Percentiles rank a stretch among this genome's conserved stretches.
phyloP scores from a whole-genome alignment of 1,140 invertebrate genomes.

The Stenopsyche tienmushanensis region DNA sequence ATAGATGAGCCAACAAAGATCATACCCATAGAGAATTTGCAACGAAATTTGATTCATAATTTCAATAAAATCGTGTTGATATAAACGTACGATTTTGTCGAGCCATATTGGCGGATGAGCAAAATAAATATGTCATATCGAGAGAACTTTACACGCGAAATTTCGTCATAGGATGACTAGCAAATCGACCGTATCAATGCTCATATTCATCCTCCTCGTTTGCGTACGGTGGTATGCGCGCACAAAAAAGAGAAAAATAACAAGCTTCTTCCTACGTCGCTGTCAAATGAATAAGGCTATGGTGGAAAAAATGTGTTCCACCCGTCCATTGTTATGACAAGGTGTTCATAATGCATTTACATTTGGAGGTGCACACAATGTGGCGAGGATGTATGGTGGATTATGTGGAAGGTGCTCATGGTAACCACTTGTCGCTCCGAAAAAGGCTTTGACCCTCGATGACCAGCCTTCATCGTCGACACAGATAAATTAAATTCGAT shows the following conservation, averaged over 20 bases:
- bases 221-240: neutral
- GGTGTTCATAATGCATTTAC: slow-evolving; percentile 40
- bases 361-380: slow-evolving; percentile 23
- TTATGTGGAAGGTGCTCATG: neutral
- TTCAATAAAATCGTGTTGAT: too few species aligned
- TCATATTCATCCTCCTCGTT: neutral
- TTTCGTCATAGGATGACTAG: too few species aligned
- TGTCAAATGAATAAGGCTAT: slow-evolving; percentile 29
- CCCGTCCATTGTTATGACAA: slow-evolving; percentile 41
- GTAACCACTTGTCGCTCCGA: slow-evolving; percentile 23
- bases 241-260: slow-evolving; percentile 34
- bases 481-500: too few species aligned
- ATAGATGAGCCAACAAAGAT: too few species aligned
- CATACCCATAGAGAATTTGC: too few species aligned
- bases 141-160: too few species aligned
- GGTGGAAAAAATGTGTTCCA: slow-evolving; percentile 33
- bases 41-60: too few species aligned
- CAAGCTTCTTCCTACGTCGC: slow-evolving; percentile 30
- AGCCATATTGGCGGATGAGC: too few species aligned
- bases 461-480: neutral
- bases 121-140: too few species aligned
- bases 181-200: too few species aligned
- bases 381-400: slow-evolving; percentile 1
- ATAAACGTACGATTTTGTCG: too few species aligned
- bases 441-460: slow-evolving; percentile 19